Evolutionary conservation across 2,888 invertebrate genomes (phyloP), one percentile per base, ranked within the genome.

Genomic region (Willowsia nigromaculata): DNA sequence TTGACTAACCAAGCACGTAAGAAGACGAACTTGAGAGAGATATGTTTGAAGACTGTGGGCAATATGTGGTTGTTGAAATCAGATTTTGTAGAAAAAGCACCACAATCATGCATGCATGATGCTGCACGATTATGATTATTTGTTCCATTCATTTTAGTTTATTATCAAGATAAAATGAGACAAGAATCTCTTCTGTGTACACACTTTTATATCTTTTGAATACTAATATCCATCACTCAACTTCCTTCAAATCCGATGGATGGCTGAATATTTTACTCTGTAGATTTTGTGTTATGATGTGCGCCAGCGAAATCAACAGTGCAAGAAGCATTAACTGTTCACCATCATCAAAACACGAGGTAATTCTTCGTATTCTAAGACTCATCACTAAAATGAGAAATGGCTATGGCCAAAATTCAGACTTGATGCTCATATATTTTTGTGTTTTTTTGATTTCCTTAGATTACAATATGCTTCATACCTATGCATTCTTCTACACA

Each of bases 1-100:
- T 76, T 76, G 76, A 76, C 76, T 76, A 76, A 18, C 76, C 76
- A 76, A 76, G 74, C 74, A 74, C 74, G 47, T 30, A 13, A 65
- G 13, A 47, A 47, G 74, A 7, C 3, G n/a, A 22, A 13, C 4
- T 47, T 47, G 3, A 74, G 22, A 74, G 27, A 27, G 15, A 15
- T 30, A 3, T 18, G 59, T 30, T 27, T 27, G 40, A n/a, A 22
- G 22, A n/a, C n/a, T n/a, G n/a, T n/a, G n/a, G n/a, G n/a, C n/a
- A n/a, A n/a, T n/a, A n/a, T 30, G 65, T 30, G 15, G 15, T 65
- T 30, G 15, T 30, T 33, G 6, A 65, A 65, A n/a, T 65, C 30
- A 1, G 65, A 59, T 65, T 65, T 30, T 15, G n/a, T 65, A 65
- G 33, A 65, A n/a, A n/a, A 33, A 33, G 65, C 13, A 27, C 30